These are phyloP conservation scores for Anisognathus igniventris DNA, from an alignment of 2,797 vertebrate genomes.

Conservation along the genomic window DNA sequence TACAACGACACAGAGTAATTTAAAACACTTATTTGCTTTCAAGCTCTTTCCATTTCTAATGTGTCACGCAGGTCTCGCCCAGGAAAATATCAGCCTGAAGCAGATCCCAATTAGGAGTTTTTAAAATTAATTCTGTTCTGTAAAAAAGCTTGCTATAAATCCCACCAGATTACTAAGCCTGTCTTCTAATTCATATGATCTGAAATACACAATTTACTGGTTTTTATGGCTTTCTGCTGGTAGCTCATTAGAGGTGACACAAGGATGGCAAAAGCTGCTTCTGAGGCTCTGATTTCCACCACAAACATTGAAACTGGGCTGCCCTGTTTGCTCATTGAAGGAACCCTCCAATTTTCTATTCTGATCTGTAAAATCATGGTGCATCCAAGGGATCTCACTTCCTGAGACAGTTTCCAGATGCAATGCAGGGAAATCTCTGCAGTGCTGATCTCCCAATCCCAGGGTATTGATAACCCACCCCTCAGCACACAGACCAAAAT, in stretches of 20 bases:
- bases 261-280: neutral
- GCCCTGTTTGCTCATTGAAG: neutral
- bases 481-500: neutral
- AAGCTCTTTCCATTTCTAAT: neutral
- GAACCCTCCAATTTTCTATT: neutral
- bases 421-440: neutral
- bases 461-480: neutral
- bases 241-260: neutral
- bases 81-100: neutral
- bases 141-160: neutral
- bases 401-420: neutral
- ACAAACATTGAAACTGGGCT: neutral
- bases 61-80: neutral
- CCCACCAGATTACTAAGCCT: neutral
- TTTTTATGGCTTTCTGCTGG: neutral
- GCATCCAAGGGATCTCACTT: neutral
- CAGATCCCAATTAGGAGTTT: neutral
- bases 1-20: neutral
- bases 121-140: neutral
- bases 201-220: neutral
- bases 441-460: neutral
- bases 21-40: neutral
- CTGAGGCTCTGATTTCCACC: neutral
- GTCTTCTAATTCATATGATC: neutral
- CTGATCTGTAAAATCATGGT: neutral